Conservation (phyloP, 2,113 vertebrate species). For the Perca fluviatilis region DNA sequence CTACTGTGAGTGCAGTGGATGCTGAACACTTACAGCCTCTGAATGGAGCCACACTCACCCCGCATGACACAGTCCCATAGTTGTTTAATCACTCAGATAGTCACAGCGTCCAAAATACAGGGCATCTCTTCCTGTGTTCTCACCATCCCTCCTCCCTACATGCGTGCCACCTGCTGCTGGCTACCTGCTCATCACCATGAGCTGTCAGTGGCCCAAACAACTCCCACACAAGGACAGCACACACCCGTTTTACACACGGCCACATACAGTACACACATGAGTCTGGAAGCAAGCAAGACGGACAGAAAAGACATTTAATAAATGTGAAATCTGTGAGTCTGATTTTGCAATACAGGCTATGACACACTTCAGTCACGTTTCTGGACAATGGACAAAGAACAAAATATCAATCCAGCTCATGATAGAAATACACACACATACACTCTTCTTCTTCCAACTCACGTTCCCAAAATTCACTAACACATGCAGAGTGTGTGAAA, state of each 20-base stretch:
- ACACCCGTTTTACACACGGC: neutral
- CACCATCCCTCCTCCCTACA: conserved; percentile 6
- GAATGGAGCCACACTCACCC: conserved; percentile 34
- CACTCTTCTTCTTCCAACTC: neutral
- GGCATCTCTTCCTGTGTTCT: conserved; percentile 23
- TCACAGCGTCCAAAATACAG: conserved; percentile 37
- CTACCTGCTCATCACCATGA: conserved; percentile 50
- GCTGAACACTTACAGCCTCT: conserved; percentile 23
- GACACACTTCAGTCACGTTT: conserved; percentile 10
- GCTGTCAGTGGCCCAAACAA: conserved; percentile 20
- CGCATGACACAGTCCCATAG: conserved; percentile 18
- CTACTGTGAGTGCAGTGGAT: conserved; percentile 16
- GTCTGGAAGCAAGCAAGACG: neutral
- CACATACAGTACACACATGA: neutral
- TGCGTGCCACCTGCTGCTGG: conserved; percentile 40
- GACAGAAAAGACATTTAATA: neutral
- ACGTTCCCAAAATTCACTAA: neutral
- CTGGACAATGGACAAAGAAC: conserved; percentile 2
- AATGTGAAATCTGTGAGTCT: conserved; percentile 23
- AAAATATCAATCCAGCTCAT: neutral
- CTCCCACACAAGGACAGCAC: conserved; percentile 33
- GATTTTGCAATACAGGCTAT: conserved; percentile 7
- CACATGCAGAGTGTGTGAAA: neutral
- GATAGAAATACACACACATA: neutral
- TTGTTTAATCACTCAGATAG: conserved; percentile 30